Conservation (phyloP, 2,113 vertebrate species). For the Martes martes region DNA sequence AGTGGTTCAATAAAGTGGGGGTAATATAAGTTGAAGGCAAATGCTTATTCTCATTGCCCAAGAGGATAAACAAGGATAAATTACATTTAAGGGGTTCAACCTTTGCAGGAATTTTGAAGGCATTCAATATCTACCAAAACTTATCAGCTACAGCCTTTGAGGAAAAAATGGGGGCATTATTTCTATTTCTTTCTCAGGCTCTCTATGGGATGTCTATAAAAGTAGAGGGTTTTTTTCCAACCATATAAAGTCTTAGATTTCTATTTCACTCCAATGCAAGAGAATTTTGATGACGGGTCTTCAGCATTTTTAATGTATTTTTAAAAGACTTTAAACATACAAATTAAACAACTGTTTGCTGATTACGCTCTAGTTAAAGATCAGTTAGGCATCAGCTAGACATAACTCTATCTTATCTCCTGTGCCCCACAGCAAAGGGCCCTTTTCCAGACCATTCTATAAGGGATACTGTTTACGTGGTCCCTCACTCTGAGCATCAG, state of each 20-base stretch:
- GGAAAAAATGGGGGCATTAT: background rate
- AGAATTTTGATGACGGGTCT: background rate
- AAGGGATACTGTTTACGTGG: background rate
- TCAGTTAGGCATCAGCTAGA: background rate
- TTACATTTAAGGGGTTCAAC: conserved; percentile 50
- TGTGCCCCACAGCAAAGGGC: background rate
- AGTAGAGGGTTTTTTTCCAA: background rate
- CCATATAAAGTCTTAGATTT: background rate
- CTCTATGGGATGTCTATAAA: background rate
- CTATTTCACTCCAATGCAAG: background rate
- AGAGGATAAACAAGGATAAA: conserved; percentile 72
- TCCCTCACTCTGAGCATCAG: background rate
- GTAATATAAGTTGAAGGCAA: conserved; percentile 60
- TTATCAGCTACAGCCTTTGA: conserved; percentile 36
- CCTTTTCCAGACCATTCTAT: background rate
- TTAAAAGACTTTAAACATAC: conserved; percentile 6
- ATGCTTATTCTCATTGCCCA: conserved; percentile 64
- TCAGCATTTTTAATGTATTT: background rate
- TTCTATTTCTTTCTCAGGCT: conserved; percentile 48
- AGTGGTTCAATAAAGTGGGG: conserved; percentile 61
- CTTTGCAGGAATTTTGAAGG: conserved; percentile 57
- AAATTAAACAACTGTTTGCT: background rate
- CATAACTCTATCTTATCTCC: background rate
- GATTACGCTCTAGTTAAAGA: background rate
- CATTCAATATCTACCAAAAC: conserved; percentile 54